These are phyloP conservation scores for Paraescarpia echinospica DNA, from an alignment of 1,140 invertebrate genomes.

Conservation along the genomic window DNA sequence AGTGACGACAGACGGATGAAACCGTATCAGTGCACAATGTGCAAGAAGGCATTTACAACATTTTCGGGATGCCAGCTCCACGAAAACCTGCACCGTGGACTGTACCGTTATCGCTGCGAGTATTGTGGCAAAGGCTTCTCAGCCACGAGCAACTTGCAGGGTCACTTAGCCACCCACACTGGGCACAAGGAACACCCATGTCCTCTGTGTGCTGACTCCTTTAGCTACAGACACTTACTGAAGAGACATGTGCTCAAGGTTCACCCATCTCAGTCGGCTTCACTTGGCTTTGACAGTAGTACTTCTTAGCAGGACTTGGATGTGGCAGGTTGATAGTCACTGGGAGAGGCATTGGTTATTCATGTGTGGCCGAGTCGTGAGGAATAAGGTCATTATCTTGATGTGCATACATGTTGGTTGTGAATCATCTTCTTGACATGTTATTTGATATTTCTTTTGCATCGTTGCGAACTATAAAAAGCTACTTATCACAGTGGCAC, in stretches of 20 bases:
- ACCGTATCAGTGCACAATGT: conserved; percentile 11
- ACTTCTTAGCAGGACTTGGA: not conserved
- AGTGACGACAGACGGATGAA: not conserved
- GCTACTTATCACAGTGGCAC: no score
- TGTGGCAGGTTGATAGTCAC: not conserved
- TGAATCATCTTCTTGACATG: not conserved
- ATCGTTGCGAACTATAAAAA: not conserved
- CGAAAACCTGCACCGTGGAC: conserved; percentile 18
- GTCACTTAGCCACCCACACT: conserved; percentile 63
- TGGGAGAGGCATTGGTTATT: not conserved
- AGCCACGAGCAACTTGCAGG: conserved; percentile 13
- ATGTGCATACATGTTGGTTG: not conserved
- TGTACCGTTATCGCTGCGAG: conserved; percentile 19
- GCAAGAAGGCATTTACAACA: not conserved
- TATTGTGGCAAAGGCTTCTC: conserved; percentile 26
- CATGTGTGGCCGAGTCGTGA: not conserved
- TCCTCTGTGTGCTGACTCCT: conserved; percentile 26
- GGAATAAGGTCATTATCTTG: not conserved
- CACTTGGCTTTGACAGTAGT: not conserved
- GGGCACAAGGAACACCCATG: conserved; percentile 68
- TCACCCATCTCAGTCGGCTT: not conserved
- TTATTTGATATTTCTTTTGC: not conserved
- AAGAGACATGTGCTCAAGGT: not conserved
- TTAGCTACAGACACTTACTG: not conserved
- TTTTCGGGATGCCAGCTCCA: not conserved